Conservation (phyloP, 2,113 vertebrate genomes). For the Heloderma charlesbogerti region DNA sequence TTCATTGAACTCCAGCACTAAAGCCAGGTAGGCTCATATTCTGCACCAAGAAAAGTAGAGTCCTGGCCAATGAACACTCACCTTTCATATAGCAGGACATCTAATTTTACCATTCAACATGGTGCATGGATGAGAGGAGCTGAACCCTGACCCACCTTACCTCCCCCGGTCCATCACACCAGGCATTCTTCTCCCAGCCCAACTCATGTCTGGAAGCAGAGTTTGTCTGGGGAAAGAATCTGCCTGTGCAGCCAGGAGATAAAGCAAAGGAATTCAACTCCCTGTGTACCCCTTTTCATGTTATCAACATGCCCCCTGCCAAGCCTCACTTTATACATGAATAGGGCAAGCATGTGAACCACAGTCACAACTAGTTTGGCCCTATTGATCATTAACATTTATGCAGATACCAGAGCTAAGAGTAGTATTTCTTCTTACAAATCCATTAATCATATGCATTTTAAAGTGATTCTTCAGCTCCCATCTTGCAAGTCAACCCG, state of each 20-base stretch:
- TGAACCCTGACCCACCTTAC: neutral
- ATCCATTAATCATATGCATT: neutral
- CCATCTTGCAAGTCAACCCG: neutral
- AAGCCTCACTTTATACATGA: neutral
- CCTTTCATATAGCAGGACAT: neutral
- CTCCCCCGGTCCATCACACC: neutral
- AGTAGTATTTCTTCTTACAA: neutral
- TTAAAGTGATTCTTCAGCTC: neutral
- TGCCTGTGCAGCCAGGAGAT: neutral
- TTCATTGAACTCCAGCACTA: neutral
- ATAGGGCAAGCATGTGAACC: too few relatives aligned
- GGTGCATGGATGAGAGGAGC: neutral
- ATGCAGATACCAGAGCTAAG: neutral
- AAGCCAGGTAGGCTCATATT: neutral
- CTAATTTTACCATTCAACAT: neutral
- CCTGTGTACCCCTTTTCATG: neutral
- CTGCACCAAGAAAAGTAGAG: neutral
- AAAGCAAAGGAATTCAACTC: neutral
- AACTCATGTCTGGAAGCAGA: neutral
- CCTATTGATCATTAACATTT: neutral
- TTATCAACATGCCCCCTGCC: neutral
- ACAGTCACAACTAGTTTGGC: neutral
- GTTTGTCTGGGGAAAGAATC: neutral
- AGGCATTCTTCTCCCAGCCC: neutral
- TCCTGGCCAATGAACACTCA: constrained; percentile 33